These are phyloP conservation scores for Antennarius striatus DNA, from an alignment of 2,113 vertebrate species.

Conservation along the genomic window DNA sequence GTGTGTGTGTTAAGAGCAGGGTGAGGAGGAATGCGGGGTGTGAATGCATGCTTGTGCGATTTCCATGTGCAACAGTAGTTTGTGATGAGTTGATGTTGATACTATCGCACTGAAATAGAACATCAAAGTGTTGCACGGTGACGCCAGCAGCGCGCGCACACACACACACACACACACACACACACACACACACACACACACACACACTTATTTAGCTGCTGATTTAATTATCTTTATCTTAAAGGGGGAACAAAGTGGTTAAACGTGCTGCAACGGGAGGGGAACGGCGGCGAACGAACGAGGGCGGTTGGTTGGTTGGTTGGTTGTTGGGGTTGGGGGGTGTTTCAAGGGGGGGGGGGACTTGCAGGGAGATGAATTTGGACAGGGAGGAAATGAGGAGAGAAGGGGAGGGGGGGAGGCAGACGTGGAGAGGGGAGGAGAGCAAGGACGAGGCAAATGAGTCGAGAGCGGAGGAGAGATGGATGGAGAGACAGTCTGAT, in stretches of 20 bases:
- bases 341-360: constrained; percentile 10
- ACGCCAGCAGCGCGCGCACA: constrained; percentile 58
- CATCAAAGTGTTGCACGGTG: constrained; percentile 67
- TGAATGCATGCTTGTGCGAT: constrained; percentile 35
- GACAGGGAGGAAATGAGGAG: constrained; percentile 52
- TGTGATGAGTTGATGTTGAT: constrained; percentile 70
- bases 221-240: constrained; percentile 81
- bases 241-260: constrained; percentile 74
- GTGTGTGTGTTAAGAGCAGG: constrained; percentile 48
- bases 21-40: constrained; percentile 28
- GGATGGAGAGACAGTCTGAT: constrained; percentile 52
- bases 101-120: constrained; percentile 65
- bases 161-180: constrained; percentile 21
- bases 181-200: neutral
- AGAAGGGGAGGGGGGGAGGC: constrained; percentile 19
- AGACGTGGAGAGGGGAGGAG: constrained; percentile 10
- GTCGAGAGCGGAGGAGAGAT: constrained; percentile 30
- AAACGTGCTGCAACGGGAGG: constrained; percentile 58
- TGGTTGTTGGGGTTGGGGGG: no score
- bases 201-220: constrained; percentile 68
- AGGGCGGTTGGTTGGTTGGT: no score
- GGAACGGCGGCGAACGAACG: constrained; percentile 20
- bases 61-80: constrained; percentile 51
- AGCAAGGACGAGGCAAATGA: constrained; percentile 35
- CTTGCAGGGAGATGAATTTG: constrained; percentile 46